Evolutionary conservation across 2,797 vertebrate genomes (phyloP).

Genomic region (Etheostoma nigrum): DNA sequence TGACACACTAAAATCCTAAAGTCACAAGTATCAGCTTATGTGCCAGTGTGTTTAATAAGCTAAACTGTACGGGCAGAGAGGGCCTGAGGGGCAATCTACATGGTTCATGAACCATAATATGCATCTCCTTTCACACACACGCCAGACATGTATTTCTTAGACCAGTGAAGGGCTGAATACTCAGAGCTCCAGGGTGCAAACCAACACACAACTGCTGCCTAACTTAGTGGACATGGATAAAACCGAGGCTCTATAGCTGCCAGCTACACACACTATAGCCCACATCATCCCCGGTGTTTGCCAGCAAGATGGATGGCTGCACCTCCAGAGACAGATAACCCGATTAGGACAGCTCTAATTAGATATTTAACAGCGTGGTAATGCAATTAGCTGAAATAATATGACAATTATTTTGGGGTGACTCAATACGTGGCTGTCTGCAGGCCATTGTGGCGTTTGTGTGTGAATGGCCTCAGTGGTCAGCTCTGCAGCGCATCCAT

Average conservation of each 20-base stretch:
- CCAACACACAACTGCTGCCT: slow-evolving; percentile 43
- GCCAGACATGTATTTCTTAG: slow-evolving; percentile 32
- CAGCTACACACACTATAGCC: slow-evolving; percentile 11
- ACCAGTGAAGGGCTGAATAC: slow-evolving; percentile 9
- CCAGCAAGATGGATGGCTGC: slow-evolving; percentile 76
- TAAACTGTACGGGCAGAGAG: slow-evolving; percentile 18
- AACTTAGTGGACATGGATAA: slow-evolving; percentile 53
- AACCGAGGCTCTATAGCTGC: slow-evolving; percentile 9
- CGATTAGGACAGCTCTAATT: slow-evolving; percentile 63
- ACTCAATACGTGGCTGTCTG: slow-evolving; percentile 64
- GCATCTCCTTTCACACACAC: slow-evolving; percentile 48
- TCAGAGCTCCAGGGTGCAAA: slow-evolving; percentile 31
- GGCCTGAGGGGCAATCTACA: slow-evolving; percentile 42
- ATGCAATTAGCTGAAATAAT: slow-evolving; percentile 51
- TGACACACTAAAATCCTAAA: not conserved
- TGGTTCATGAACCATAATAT: slow-evolving; percentile 36
- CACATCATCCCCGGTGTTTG: slow-evolving; percentile 44
- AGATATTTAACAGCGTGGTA: slow-evolving; percentile 55
- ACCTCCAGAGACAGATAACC: slow-evolving; percentile 69
- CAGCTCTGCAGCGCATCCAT: slow-evolving; percentile 83
- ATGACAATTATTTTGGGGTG: slow-evolving; percentile 53
- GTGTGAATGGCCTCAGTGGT: slow-evolving; percentile 64
- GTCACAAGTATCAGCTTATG: slow-evolving; percentile 8
- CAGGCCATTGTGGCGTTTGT: slow-evolving; percentile 56
- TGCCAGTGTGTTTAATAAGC: slow-evolving; percentile 9